A percentile compares a stretch with the other conserved stretches of the same genome.
Conservation (phyloP, 2,888 invertebrate genomes). For the Drosophila nr. fundita region DNA sequence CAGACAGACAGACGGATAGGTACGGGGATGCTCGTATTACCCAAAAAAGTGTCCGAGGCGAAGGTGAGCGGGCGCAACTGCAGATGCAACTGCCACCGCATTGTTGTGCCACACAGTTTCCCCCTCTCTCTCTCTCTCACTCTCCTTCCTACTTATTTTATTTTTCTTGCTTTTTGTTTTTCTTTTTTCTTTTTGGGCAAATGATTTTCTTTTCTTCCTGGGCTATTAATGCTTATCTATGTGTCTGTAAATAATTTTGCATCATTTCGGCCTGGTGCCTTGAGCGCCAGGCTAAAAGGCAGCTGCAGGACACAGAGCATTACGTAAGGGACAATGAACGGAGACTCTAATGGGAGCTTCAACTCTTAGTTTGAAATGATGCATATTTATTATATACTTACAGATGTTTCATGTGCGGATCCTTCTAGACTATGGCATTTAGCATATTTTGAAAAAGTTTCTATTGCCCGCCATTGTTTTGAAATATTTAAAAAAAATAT, state of each 20-base stretch:
- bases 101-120: slow-evolving; percentile 49
- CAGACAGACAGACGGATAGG: neutral
- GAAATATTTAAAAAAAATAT: neutral
- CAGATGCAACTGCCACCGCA: slow-evolving; percentile 58
- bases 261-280: slow-evolving; percentile 62
- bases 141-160: slow-evolving; percentile 22
- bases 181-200: slow-evolving; percentile 45
- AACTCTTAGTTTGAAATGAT: slow-evolving; percentile 13
- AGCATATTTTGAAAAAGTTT: neutral
- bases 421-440: neutral
- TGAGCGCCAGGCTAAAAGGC: slow-evolving; percentile 53
- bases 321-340: slow-evolving; percentile 29
- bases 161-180: slow-evolving; percentile 14
- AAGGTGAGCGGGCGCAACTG: slow-evolving; percentile 42
- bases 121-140: slow-evolving; percentile 12
- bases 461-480: neutral
- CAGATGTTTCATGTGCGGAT: neutral
- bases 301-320: slow-evolving; percentile 40
- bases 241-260: slow-evolving; percentile 67
- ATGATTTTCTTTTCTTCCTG: slow-evolving; percentile 57
- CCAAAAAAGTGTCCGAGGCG: slow-evolving; percentile 32
- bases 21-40: slow-evolving; percentile 46
- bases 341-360: slow-evolving; percentile 10
- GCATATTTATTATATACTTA: slow-evolving; percentile 4
- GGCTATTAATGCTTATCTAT: slow-evolving; percentile 24